Percentiles rank a stretch among this genome's conserved stretches.
These are phyloP conservation scores for Acipenser oxyrinchus DNA, from an alignment of 2,797 vertebrate genomes.

Conservation along the genomic window DNA sequence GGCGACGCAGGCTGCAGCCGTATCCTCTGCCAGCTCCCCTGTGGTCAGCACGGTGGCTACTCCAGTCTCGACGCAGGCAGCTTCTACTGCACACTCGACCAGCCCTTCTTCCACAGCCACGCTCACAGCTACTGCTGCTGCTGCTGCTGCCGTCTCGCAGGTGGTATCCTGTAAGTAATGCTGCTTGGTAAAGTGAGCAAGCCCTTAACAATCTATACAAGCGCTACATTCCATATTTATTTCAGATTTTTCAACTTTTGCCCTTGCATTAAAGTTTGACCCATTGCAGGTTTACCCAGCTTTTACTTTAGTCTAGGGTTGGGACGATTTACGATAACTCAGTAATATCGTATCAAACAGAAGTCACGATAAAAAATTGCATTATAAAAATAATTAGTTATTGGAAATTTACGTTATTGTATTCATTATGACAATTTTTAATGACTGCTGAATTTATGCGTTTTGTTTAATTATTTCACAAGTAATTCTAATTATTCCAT, in stretches of 20 bases:
- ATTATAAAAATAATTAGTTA: too few species aligned
- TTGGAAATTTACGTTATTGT: too few species aligned
- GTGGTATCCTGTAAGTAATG: constrained; percentile 67
- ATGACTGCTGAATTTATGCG: too few species aligned
- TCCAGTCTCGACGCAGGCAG: constrained; percentile 61
- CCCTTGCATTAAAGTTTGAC: neutral
- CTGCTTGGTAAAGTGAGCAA: neutral
- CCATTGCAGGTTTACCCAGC: neutral
- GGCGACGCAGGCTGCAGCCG: constrained; percentile 52
- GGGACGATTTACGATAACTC: neutral
- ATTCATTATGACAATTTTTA: too few species aligned
- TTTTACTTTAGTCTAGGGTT: neutral
- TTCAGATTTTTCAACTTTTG: too few species aligned
- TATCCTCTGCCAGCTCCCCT: constrained; percentile 32
- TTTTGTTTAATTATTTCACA: too few species aligned
- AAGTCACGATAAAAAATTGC: too few species aligned
- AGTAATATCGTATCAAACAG: neutral
- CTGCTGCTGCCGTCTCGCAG: constrained; percentile 63
- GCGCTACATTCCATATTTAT: too few species aligned
- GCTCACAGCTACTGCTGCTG: constrained; percentile 25
- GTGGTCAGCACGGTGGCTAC: constrained; percentile 62
- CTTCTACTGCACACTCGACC: constrained; percentile 65
- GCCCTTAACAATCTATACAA: neutral
- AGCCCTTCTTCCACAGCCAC: constrained; percentile 72
- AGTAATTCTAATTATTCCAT: too few species aligned